Evolutionary conservation across 2,797 vertebrate species (phyloP).

Genomic region (Avahi laniger): DNA sequence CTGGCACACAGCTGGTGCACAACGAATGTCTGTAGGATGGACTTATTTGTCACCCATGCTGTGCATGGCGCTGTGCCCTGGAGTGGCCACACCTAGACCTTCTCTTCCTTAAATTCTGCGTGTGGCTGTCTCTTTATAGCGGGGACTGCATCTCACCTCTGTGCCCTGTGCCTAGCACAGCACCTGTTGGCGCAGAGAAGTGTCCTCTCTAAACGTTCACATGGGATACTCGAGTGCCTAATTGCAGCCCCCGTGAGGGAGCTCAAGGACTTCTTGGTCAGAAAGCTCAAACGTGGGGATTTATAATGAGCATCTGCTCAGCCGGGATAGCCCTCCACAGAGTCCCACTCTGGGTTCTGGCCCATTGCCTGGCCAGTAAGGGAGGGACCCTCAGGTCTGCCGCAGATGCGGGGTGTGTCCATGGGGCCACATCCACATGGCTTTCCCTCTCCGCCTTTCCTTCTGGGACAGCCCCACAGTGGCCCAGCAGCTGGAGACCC

Average conservation of each 20-base stretch:
- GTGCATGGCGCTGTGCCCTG: background rate
- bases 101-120: background rate
- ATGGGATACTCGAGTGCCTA: rapidly evolving
- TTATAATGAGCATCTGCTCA: rapidly evolving
- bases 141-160: rapidly evolving
- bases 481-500: background rate
- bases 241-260: rapidly evolving
- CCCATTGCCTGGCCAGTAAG: background rate
- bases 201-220: background rate
- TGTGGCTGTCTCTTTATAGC: background rate
- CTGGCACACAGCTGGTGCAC: too few relatives aligned
- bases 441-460: background rate
- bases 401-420: background rate
- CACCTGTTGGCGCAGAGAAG: background rate
- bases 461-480: background rate
- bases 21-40: too few relatives aligned
- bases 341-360: background rate
- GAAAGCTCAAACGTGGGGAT: background rate
- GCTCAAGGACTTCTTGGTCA: background rate
- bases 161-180: rapidly evolving
- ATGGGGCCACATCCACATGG: rapidly evolving
- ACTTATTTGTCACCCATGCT: background rate
- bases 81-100: background rate
- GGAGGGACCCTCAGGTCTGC: background rate
- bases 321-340: rapidly evolving